phyloP scores from a whole-genome alignment of 1,140 invertebrate genomes.

The Eufriesea mexicana region DNA sequence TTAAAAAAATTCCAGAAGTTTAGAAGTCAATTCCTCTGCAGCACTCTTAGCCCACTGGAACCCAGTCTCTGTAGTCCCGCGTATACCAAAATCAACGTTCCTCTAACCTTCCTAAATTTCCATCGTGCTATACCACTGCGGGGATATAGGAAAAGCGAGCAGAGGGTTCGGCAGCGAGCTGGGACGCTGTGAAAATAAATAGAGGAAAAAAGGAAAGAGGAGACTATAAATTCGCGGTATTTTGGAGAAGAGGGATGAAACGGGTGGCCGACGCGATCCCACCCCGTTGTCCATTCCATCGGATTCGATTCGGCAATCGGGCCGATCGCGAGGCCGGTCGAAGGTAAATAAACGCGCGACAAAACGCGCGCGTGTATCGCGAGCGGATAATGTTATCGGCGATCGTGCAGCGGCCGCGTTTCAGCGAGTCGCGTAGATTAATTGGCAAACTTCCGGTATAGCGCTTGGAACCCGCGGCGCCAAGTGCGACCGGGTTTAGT shows the following conservation, averaged over 20 bases:
- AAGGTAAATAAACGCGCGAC: conserved; percentile 37
- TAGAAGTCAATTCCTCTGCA: too few species aligned
- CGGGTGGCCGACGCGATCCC: neutral
- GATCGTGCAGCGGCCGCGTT: conserved; percentile 53
- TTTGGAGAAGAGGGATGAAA: conserved; percentile 5
- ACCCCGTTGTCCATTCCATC: neutral
- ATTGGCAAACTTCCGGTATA: conserved; percentile 65
- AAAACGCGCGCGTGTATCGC: conserved; percentile 16
- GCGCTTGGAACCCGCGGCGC: conserved; percentile 42
- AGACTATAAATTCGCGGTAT: neutral
- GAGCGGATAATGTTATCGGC: conserved; percentile 56
- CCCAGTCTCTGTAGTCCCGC: too few species aligned
- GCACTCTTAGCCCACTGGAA: too few species aligned
- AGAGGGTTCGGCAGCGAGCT: neutral
- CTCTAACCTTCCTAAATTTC: too few species aligned
- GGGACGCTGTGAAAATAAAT: too few species aligned
- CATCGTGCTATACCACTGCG: too few species aligned
- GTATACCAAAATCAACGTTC: too few species aligned
- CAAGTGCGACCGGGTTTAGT: conserved; percentile 55
- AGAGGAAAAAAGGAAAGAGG: too few species aligned
- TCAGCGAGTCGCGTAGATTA: conserved; percentile 52
- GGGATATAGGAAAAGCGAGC: neutral
- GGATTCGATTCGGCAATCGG: neutral
- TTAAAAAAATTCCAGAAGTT: too few species aligned
- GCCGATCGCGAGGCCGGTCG: conserved; percentile 2